Evolutionary conservation across 2,113 vertebrate genomes (phyloP).

Genomic region (Hippocampus comes): DNA sequence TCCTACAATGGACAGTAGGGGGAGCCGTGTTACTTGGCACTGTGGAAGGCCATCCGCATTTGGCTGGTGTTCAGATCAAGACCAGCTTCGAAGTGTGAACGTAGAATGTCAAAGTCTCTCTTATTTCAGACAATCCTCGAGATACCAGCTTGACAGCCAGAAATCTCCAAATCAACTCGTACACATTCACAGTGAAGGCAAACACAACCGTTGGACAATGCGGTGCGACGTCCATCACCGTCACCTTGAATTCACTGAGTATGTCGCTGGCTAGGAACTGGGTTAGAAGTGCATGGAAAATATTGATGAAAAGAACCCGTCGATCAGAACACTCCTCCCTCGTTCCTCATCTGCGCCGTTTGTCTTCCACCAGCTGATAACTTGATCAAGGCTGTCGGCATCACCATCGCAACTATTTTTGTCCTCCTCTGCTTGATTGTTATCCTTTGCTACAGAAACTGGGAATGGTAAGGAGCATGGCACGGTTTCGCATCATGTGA

Average conservation of each 20-base stretch:
- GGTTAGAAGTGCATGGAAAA: not conserved
- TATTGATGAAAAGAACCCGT: not conserved
- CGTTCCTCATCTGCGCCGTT: not conserved
- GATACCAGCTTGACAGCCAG: constrained; percentile 32
- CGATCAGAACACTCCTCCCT: not conserved
- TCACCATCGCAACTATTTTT: constrained; percentile 14
- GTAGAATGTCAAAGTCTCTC: not conserved
- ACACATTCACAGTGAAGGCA: constrained; percentile 49
- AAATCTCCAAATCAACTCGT: constrained; percentile 23
- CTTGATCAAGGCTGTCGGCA: not conserved
- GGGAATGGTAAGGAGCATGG: constrained; percentile 41
- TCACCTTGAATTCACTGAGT: constrained; percentile 28
- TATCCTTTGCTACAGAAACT: constrained; percentile 42
- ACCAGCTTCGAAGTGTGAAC: not conserved
- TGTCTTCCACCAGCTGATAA: constrained; percentile 35
- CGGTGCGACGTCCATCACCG: fast-evolving
- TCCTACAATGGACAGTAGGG: too few relatives aligned
- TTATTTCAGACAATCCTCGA: constrained; percentile 16
- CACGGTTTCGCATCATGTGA: not conserved
- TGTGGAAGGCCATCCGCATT: too few relatives aligned
- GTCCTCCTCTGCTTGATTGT: constrained; percentile 24
- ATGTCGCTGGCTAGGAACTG: not conserved
- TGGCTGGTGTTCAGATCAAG: too few relatives aligned
- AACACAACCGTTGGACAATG: constrained; percentile 50
- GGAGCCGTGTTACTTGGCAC: too few relatives aligned